Base-by-base conservation (phyloP, 2,888 invertebrate genomes). In the Zeuzera pyrina region DNA sequence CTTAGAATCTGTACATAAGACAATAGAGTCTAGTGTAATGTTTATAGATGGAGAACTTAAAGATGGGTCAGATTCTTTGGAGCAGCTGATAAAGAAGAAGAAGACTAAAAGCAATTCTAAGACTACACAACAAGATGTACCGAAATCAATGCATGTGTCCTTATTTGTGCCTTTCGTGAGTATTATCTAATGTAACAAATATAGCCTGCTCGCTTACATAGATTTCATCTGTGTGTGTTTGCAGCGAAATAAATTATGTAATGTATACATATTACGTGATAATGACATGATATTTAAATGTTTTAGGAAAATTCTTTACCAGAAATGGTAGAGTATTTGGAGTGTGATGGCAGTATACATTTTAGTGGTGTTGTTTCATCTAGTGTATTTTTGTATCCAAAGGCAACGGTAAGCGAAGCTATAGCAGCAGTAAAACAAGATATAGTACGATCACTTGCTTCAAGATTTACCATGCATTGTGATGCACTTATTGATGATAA, bases 381-480 rank as follows among this genome's bases (percentile, higher is more conserved):
- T 30, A 86, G 90, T 57, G 88, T 94, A n/a, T 95, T 91, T 72
- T 85, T 94, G 45, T 90, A 91, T 59, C 88, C 90, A 7, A 91
- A 91, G 57, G 89, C 91, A 2, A 90, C 89, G 2, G 86, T 94
- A 15, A 81, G 79, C 29, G 91, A 92, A 57, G 91, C 91, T 1
- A 86, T 89, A 13, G 69, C 76, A 43, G 92, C 92, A 12, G 85
- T 97, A 7, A 91, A 91, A 55, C 89, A 92, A 60, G 97, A 97
- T 58, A 88, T 96, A 13, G 84, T 95, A 41, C 85, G 96, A 36
- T 96, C 96, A 32, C 73, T 97, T 35, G 88, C 91, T 7, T 90
- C 95, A 7, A 85, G 97, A 39, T 88, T 96, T 57, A 94, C 95
- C 52, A 92, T 97, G 87, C 94, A 96, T 59, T 95, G 94, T 85